These are phyloP conservation scores for Patella caerulea DNA, from an alignment of 2,888 invertebrate species.

Conservation along the genomic window DNA sequence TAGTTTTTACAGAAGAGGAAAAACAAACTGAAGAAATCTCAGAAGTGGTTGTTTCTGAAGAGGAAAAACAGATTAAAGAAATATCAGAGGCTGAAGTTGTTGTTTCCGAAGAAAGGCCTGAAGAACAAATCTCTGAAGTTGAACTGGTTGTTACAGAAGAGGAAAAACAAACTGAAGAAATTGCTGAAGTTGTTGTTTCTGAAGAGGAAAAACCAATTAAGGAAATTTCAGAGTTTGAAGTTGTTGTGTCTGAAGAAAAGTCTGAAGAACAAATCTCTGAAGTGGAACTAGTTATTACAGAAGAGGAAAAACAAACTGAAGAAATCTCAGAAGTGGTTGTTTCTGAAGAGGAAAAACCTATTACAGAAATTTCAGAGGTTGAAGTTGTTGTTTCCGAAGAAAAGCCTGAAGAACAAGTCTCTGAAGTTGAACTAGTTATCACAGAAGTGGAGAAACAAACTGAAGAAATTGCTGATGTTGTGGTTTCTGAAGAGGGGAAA, in stretches of 20 bases:
- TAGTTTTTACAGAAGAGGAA: neutral
- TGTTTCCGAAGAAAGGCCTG: slow-evolving; percentile 13
- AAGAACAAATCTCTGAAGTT: slow-evolving; percentile 21
- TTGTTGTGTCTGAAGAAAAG: slow-evolving; percentile 12
- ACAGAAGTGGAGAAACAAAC: slow-evolving; percentile 45
- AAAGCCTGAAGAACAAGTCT: neutral
- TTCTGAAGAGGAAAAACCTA: slow-evolving; percentile 20
- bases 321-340: slow-evolving; percentile 1
- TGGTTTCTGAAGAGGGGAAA: neutral
- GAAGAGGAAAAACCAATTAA: slow-evolving; percentile 14
- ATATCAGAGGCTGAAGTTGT: neutral
- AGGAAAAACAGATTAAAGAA: neutral
- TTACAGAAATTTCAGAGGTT: neutral
- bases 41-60: neutral
- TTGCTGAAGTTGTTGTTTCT: slow-evolving; percentile 14
- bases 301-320: slow-evolving; percentile 13
- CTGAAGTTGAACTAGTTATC: neutral
- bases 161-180: slow-evolving; percentile 16
- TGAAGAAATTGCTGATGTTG: slow-evolving; percentile 65
- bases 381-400: slow-evolving; percentile 23
- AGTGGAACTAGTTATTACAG: slow-evolving; percentile 16
- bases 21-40: neutral
- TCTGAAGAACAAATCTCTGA: neutral
- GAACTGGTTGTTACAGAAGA: slow-evolving; percentile 9
- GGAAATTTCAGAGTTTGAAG: slow-evolving; percentile 3